Evolutionary conservation across 2,888 invertebrate species (phyloP), one percentile per base, ranked within the genome.

Genomic region (Arrhopalites spinosus): DNA sequence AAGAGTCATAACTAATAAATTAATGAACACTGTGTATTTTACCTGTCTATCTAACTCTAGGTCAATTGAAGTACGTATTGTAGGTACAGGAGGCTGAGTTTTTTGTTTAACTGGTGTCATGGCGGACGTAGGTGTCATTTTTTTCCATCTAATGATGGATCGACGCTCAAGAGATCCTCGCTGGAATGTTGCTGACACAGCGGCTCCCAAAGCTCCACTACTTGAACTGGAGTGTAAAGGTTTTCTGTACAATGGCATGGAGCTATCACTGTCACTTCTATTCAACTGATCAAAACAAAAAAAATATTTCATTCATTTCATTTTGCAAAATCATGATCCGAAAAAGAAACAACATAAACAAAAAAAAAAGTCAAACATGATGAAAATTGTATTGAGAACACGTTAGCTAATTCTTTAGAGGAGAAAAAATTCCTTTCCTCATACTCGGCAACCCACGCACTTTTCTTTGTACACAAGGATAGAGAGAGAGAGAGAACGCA

Each of bases 241-340:
- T 74, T 89, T 89, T 85, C 91, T 87, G 85, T 93, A 93, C 83
- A 95, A 89, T 59, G 95, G 95, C 94, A 97, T 96, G 59, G 96
- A 95, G 83, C 96, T 96, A 86, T 98, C 97, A 78, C 96, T 96
- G 86, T 97, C 97, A 84, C 96, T 97, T 82, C 98, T 91, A 86
- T 96, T 98, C 83, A 98, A 86, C 90, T 94, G 84, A 64, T 36
- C 8, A 36, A 15, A 69, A 59, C 56, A 70, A 30, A 70, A 59
- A 1, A 25, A 68, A 29, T 29, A 70, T 56, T 29, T 30, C 29
- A 56, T 36, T 20, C 43, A 66, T 66, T 43, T 66, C 30, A 43
- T n/a, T 11, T 3, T 27, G 1, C 63, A 29, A 3, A 63, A 63
- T 15, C 27, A 27, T 29, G 15, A 25, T n/a, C 20, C 2, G 27